A percentile compares a stretch with the other conserved stretches of the same genome.
phyloP scores from a whole-genome alignment of 2,113 vertebrate genomes.

The Triplophysa rosa region DNA sequence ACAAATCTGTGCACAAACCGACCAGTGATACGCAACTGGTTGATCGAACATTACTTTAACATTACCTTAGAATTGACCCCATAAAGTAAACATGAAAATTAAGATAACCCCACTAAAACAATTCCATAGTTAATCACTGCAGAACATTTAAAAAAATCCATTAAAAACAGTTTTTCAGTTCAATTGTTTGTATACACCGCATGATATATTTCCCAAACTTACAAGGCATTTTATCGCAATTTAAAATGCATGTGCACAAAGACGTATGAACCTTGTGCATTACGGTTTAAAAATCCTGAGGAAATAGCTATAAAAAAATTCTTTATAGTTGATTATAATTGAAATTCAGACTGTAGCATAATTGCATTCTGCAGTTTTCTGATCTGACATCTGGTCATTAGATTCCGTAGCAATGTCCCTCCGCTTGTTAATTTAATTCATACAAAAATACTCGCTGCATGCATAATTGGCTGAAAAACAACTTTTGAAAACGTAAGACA shows the following conservation, averaged over 20 bases:
- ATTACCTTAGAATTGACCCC: conserved; percentile 61
- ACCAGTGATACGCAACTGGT: neutral
- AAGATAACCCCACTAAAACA: conserved; percentile 56
- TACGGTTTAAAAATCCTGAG: conserved; percentile 18
- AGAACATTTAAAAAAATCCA: conserved; percentile 59
- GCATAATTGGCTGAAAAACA: conserved; percentile 64
- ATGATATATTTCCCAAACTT: neutral
- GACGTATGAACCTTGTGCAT: conserved; percentile 46
- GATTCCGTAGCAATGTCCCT: neutral
- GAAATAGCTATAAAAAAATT: conserved; percentile 12
- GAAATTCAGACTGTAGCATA: neutral
- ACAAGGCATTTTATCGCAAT: neutral
- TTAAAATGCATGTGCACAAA: conserved; percentile 37
- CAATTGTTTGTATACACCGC: conserved; percentile 54
- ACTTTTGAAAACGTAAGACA: conserved; percentile 46
- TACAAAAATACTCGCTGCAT: conserved; percentile 45
- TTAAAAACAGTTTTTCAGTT: conserved; percentile 66
- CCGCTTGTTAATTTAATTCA: neutral
- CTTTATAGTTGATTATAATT: neutral
- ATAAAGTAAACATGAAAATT: conserved; percentile 68
- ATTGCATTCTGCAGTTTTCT: neutral
- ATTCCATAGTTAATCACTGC: conserved; percentile 54
- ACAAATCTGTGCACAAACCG: neutral
- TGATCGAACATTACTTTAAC: conserved; percentile 66
- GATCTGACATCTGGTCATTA: neutral